These are phyloP conservation scores for Drosophila fungiperda DNA, from an alignment of 2,888 invertebrate genomes.

Conservation along the genomic window DNA sequence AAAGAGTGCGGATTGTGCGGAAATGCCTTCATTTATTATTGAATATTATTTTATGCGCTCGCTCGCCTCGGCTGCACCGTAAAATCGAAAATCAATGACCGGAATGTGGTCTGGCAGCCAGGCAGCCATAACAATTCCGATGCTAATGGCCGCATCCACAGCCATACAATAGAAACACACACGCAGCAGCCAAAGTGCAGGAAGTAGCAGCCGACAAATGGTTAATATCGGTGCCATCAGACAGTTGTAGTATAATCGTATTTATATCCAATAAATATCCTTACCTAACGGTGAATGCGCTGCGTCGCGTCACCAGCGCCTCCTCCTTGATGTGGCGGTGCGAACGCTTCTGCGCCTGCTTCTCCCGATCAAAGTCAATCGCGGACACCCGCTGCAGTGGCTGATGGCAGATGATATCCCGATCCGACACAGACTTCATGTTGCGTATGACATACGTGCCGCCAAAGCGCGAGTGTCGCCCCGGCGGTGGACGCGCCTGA, in stretches of 20 bases:
- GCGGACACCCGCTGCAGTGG: constrained; percentile 91
- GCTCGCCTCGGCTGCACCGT: constrained; percentile 62
- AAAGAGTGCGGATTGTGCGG: constrained; percentile 50
- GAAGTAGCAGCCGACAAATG: constrained; percentile 70
- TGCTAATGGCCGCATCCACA: constrained; percentile 66
- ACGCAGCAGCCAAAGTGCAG: constrained; percentile 59
- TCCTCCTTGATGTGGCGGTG: constrained; percentile 89
- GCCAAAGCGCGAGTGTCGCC: constrained; percentile 95
- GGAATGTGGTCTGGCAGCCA: constrained; percentile 62
- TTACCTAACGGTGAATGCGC: constrained; percentile 93
- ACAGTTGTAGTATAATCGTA: constrained; percentile 5
- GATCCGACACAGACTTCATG: constrained; percentile 96
- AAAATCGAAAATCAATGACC: constrained; percentile 79
- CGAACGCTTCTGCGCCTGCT: constrained; percentile 92
- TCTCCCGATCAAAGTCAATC: constrained; percentile 91
- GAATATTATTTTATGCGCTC: constrained; percentile 80
- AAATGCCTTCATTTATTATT: constrained; percentile 81
- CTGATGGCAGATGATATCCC: constrained; percentile 95
- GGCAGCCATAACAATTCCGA: constrained; percentile 70
- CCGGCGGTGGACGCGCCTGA: constrained; percentile 80
- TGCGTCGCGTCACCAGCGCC: constrained; percentile 89
- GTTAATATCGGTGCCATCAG: constrained; percentile 21
- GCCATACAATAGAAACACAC: constrained; percentile 54
- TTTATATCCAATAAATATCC: constrained; percentile 23
- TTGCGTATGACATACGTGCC: constrained; percentile 97